Percentiles rank a stretch among this genome's conserved stretches.
Evolutionary conservation across 2,888 invertebrate species (phyloP).

Genomic region (Pecten maximus): DNA sequence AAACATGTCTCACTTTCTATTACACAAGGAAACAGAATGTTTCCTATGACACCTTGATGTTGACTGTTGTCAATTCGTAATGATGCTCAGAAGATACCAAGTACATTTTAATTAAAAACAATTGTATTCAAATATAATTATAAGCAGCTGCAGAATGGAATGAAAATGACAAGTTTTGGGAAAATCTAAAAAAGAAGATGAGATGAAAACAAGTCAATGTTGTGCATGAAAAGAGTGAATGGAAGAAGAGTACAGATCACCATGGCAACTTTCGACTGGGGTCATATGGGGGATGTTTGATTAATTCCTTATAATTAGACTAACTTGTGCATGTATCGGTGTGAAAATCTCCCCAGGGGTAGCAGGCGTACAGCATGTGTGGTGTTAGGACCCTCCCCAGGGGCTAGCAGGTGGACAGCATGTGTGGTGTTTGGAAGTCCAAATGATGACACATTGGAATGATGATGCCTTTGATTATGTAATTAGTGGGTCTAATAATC

Average conservation of each 20-base stretch:
- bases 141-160: too few relatives aligned
- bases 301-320: slow-evolving; percentile 18
- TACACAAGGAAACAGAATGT: too few relatives aligned
- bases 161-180: neutral
- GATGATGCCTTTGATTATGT: neutral
- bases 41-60: too few relatives aligned
- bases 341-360: slow-evolving; percentile 9
- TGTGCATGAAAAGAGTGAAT: neutral
- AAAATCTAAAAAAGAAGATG: neutral
- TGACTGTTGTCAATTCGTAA: too few relatives aligned
- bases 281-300: neutral
- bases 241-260: neutral
- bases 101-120: too few relatives aligned
- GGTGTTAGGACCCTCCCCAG: neutral
- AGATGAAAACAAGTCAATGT: neutral
- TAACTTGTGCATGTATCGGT: slow-evolving; percentile 15
- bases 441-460: neutral
- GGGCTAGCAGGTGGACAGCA: neutral
- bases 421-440: neutral
- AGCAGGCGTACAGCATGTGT: neutral
- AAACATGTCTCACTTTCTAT: too few relatives aligned
- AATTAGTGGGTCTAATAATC: neutral
- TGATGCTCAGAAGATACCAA: too few relatives aligned
- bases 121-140: too few relatives aligned
- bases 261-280: neutral